Percentiles rank a stretch among this genome's conserved stretches.
Conservation (phyloP, 1,140 invertebrate genomes). For the Geopemphigus sp. region DNA sequence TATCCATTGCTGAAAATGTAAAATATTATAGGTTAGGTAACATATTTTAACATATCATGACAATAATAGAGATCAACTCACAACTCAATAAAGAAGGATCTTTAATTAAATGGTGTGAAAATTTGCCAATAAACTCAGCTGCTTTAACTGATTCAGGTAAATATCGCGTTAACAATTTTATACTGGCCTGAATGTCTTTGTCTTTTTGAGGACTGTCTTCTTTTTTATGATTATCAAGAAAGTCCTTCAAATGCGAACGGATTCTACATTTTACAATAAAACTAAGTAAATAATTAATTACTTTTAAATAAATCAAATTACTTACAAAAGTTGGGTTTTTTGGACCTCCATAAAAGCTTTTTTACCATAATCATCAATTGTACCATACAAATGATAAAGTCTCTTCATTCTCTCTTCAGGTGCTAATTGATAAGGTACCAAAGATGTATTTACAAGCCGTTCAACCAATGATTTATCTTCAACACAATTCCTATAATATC, state of each 20-base stretch:
- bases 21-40: slow-evolving; percentile 6
- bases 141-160: slow-evolving; percentile 92
- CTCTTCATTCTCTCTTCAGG: slow-evolving; percentile 90
- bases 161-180: slow-evolving; percentile 66
- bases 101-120: slow-evolving; percentile 76
- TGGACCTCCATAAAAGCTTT: slow-evolving; percentile 94
- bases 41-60: background rate
- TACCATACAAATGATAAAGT: slow-evolving; percentile 85
- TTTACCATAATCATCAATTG: slow-evolving; percentile 91
- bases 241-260: slow-evolving; percentile 77
- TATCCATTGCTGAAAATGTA: slow-evolving; percentile 68
- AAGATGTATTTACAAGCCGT: slow-evolving; percentile 88
- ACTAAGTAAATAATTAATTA: slow-evolving; percentile 22
- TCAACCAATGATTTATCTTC: slow-evolving; percentile 83
- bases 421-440: slow-evolving; percentile 88
- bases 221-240: slow-evolving; percentile 76
- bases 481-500: slow-evolving; percentile 79
- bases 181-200: slow-evolving; percentile 66
- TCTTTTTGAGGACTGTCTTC: slow-evolving; percentile 63
- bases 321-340: slow-evolving; percentile 80
- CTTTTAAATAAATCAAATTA: slow-evolving; percentile 51
- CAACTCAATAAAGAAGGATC: slow-evolving; percentile 71
- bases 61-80: slow-evolving; percentile 36
- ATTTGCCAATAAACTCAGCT: slow-evolving; percentile 86
- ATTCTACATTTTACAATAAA: slow-evolving; percentile 60